phyloP scores from a whole-genome alignment of 2,797 vertebrate genomes.

The Phylloscopus collybita region DNA sequence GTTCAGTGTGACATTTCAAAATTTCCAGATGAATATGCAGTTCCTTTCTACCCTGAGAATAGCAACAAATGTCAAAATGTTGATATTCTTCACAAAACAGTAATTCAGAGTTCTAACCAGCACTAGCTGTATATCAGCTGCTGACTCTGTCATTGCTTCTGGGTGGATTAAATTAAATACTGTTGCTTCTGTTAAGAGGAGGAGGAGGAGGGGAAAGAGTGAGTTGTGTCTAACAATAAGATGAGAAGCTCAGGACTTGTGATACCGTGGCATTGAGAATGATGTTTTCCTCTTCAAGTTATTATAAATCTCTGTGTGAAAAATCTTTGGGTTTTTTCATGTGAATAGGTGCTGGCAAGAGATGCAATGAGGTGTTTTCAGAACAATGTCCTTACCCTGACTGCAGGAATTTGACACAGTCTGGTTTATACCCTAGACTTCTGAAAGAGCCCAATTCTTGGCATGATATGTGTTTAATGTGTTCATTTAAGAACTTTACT shows the following conservation, averaged over 20 bases:
- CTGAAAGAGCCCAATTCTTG: neutral
- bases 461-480: neutral
- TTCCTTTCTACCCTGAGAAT: constrained; percentile 50
- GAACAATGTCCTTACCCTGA: neutral
- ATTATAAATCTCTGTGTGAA: neutral
- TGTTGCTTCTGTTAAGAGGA: constrained; percentile 38
- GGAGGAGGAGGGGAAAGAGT: constrained; percentile 1
- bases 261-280: neutral
- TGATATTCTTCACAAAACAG: constrained; percentile 49
- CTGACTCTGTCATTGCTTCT: constrained; percentile 47
- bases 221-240: neutral
- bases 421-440: neutral
- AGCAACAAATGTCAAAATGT: constrained; percentile 64
- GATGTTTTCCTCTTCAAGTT: neutral
- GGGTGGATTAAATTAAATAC: constrained; percentile 54
- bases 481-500: neutral
- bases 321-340: neutral
- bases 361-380: neutral
- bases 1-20: constrained; percentile 52
- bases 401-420: neutral
- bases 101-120: constrained; percentile 46
- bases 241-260: neutral
- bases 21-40: constrained; percentile 52
- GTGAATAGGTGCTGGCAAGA: neutral
- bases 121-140: constrained; percentile 39